Evolutionary conservation across 2,888 invertebrate genomes (phyloP).

Genomic region (Patella pellucida): DNA sequence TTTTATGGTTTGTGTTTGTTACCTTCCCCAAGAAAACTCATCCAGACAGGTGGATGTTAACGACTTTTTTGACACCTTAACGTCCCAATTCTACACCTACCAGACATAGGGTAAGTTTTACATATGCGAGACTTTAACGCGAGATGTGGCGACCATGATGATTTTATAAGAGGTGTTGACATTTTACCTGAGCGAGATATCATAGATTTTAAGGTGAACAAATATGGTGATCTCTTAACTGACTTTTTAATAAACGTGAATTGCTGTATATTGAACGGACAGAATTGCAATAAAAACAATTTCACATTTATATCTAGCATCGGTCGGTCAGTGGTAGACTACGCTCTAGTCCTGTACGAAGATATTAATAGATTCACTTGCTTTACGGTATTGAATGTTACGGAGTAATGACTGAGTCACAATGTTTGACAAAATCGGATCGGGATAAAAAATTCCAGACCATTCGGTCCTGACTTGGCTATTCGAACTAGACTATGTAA

Average conservation of each 20-base stretch:
- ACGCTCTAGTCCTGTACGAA: not conserved
- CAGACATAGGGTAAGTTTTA: not conserved
- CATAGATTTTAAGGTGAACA: not conserved
- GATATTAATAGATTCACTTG: not conserved
- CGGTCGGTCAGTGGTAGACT: constrained; percentile 3
- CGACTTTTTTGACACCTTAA: not conserved
- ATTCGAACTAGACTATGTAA: not conserved
- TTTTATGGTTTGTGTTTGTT: not conserved
- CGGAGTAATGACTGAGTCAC: not conserved
- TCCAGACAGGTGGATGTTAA: not conserved
- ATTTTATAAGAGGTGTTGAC: not conserved
- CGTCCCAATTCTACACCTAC: not conserved
- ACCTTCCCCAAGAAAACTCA: not conserved
- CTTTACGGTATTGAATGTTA: not conserved
- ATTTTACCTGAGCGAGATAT: not conserved
- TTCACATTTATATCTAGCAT: not conserved
- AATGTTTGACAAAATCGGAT: not conserved
- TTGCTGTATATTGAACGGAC: not conserved
- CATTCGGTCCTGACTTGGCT: not conserved
- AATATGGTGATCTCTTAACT: not conserved
- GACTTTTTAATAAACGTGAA: not conserved
- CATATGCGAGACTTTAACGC: not conserved
- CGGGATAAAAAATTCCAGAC: not conserved
- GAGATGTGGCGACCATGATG: not conserved
- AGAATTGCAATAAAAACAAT: not conserved